Evolutionary conservation across 2,113 vertebrate genomes (phyloP), one percentile per base, ranked within the genome.

Genomic region (Microcebus ravelobensis): DNA sequence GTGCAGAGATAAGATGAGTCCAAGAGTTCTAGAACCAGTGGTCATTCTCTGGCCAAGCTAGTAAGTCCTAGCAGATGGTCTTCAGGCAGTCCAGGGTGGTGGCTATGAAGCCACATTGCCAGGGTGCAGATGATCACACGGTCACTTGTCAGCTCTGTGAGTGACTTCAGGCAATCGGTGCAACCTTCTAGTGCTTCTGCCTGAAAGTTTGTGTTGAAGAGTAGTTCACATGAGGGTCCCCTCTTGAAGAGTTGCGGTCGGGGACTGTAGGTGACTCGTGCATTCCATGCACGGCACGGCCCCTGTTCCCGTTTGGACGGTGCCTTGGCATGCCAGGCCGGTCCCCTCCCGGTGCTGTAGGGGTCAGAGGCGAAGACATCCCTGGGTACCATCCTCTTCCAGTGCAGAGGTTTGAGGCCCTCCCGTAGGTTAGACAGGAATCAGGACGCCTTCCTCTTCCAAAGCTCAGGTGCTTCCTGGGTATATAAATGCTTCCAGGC

Each of bases 261-360:
- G 34, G 21, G 59, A 29, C 42, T 31, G 1, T 25, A 48, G 57
- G 20, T 36, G 29, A 55, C 31, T 25, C 0, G 42, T 71, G 31
- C 4, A 1, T 52, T 55, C 6, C 4, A 5, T 84, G 39, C 18
- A 2, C 2, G 12, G 34, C 39, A 77, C 11, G 42, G 25, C 5
- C 11, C 5, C 12, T 0, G 3, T 79, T 68, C 2, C 3, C 39
- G 1, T 52, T 79, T 63, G 57, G 15, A 6, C 23, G 48, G 68
- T 77, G 8, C 18, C 17, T 48, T 81, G 91, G 25, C 42, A 14
- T 10, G 0, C 1, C 42, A 36, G 31, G 14, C 34, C 29, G 5
- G 6, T n/a, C 6, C 2, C 48, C 42, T 59, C 67, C n/a, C 20
- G 31, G 50, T 74, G 31, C 81, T 63, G 45, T 3, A 17, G 36